Evolutionary conservation across 2,113 vertebrate species (phyloP).

Genomic region (Aegotheles bennettii): DNA sequence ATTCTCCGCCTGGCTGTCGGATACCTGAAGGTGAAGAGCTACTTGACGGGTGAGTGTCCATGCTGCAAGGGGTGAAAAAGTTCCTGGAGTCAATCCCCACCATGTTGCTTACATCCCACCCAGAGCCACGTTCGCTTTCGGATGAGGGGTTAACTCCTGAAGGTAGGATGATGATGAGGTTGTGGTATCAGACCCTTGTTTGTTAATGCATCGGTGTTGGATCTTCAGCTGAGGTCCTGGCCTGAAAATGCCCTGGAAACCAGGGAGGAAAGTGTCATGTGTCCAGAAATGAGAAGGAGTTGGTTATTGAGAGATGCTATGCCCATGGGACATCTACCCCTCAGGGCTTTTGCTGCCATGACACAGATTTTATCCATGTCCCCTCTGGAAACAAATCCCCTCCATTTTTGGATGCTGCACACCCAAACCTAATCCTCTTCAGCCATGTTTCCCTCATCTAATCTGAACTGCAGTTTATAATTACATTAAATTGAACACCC

Average conservation of each 20-base stretch:
- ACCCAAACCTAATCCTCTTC: not conserved
- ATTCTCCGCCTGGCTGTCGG: constrained; percentile 81
- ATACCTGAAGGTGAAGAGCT: constrained; percentile 84
- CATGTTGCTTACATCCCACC: rapidly evolving
- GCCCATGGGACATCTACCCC: not conserved
- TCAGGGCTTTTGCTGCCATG: not conserved
- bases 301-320: not conserved
- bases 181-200: not conserved
- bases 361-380: not conserved
- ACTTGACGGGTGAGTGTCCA: constrained; percentile 71
- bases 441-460: not conserved
- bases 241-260: not conserved
- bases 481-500: not conserved
- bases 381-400: not conserved
- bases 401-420: not conserved
- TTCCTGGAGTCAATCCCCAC: not conserved
- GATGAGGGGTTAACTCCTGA: not conserved
- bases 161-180: not conserved
- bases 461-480: not conserved
- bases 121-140: not conserved
- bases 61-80: not conserved
- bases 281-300: not conserved
- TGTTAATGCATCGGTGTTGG: not conserved
- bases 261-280: not conserved
- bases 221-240: not conserved